A percentile compares a stretch with the other conserved stretches of the same genome.
Evolutionary conservation across 2,888 invertebrate genomes (phyloP).

Genomic region (Flexamia atlantica): DNA sequence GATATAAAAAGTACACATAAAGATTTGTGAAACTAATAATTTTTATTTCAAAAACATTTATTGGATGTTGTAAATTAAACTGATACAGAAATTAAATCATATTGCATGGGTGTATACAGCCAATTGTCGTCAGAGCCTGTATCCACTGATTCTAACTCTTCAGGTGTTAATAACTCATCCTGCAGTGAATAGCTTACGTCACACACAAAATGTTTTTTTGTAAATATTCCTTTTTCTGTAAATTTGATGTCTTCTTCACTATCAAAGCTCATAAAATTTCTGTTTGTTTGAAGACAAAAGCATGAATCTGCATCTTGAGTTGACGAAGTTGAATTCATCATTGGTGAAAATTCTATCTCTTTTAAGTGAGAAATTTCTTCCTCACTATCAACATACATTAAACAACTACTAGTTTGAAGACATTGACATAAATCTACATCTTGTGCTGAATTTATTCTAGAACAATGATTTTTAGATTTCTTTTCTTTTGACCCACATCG

Average conservation of each 20-base stretch:
- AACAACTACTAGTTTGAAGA: not conserved
- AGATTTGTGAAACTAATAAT: no score
- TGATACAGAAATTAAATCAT: no score
- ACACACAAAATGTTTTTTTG: no score
- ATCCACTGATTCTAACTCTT: not conserved
- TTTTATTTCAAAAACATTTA: no score
- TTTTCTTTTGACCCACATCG: not conserved
- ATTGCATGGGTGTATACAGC: not conserved
- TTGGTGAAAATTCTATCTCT: no score
- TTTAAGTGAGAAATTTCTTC: not conserved
- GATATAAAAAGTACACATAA: no score
- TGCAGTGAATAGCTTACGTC: not conserved
- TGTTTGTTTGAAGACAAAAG: not conserved
- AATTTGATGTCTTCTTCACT: not conserved
- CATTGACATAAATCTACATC: not conserved
- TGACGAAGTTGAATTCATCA: not conserved
- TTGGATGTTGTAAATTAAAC: no score
- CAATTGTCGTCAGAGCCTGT: not conserved
- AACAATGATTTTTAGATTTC: not conserved
- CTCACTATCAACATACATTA: not conserved
- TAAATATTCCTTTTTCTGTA: no score
- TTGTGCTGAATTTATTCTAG: not conserved
- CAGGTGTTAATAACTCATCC: not conserved
- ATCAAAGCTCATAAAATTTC: not conserved
- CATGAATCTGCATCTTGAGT: not conserved